These are phyloP conservation scores for Lacerta bilineata DNA, from an alignment of 2,797 vertebrate genomes.

Conservation along the genomic window DNA sequence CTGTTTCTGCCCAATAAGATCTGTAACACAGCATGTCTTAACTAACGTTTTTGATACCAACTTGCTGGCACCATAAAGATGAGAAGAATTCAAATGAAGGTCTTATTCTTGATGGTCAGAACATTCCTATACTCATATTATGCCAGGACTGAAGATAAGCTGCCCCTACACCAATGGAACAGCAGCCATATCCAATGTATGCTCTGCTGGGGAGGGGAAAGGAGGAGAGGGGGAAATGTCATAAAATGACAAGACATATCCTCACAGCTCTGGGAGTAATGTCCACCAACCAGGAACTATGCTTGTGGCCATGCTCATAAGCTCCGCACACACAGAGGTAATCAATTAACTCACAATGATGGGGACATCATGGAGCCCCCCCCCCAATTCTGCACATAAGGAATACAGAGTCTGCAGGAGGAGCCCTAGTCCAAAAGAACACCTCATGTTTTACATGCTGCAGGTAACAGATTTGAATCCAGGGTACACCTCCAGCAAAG, in stretches of 20 bases:
- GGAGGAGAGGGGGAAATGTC: background rate
- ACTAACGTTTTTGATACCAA: slow-evolving; percentile 81
- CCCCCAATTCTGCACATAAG: background rate
- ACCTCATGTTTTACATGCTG: background rate
- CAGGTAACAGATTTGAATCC: background rate
- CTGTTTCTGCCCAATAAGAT: slow-evolving; percentile 69
- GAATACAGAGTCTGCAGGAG: background rate
- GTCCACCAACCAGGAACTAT: background rate
- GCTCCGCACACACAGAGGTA: background rate
- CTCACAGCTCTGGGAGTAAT: background rate
- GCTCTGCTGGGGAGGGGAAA: background rate
- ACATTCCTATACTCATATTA: background rate
- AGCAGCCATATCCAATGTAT: no score
- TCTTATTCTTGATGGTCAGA: slow-evolving; percentile 73
- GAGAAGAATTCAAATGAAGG: slow-evolving; percentile 76
- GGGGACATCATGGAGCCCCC: background rate
- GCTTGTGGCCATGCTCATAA: background rate
- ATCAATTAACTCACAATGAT: background rate
- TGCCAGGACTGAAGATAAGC: background rate
- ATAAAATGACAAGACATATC: background rate
- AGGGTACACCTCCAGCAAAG: background rate
- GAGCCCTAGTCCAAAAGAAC: background rate
- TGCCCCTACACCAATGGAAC: no score
- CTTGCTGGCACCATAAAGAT: slow-evolving; percentile 79
- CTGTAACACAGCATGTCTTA: slow-evolving; percentile 74